Percentiles rank a stretch among this genome's conserved stretches.
Evolutionary conservation across 2,113 vertebrate species (phyloP).

Genomic region (Triplophysa siluroides): DNA sequence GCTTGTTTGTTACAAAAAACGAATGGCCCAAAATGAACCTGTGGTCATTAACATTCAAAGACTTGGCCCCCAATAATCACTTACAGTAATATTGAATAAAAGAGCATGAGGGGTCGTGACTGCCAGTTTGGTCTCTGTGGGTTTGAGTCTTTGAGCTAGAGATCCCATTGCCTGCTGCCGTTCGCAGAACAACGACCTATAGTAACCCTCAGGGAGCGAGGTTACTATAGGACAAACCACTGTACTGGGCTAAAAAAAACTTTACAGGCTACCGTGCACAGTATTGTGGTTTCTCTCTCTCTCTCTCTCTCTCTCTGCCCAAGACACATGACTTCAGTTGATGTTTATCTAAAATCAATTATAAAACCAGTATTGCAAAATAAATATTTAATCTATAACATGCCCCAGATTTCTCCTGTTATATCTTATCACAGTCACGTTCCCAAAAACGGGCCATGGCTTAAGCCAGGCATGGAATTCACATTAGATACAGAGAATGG

Average conservation of each 20-base stretch:
- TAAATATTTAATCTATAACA: slow-evolving; percentile 39
- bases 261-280: slow-evolving; percentile 17
- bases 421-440: background rate
- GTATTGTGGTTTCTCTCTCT: background rate
- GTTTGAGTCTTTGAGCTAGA: slow-evolving; percentile 44
- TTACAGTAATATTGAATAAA: slow-evolving; percentile 55
- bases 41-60: no score
- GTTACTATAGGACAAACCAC: slow-evolving; percentile 86
- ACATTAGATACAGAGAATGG: background rate
- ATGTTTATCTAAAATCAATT: slow-evolving; percentile 3
- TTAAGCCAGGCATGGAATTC: background rate
- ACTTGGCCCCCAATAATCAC: background rate
- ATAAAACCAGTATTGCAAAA: slow-evolving; percentile 6
- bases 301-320: background rate
- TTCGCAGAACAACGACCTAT: slow-evolving; percentile 76
- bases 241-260: slow-evolving; percentile 3
- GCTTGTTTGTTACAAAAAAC: no score
- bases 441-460: background rate
- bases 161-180: slow-evolving; percentile 73
- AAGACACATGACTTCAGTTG: slow-evolving; percentile 8
- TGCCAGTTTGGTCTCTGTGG: slow-evolving; percentile 53
- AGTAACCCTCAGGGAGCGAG: slow-evolving; percentile 82
- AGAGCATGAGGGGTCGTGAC: slow-evolving; percentile 48
- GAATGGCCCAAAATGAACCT: no score
- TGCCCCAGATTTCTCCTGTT: slow-evolving; percentile 24